Conservation (phyloP, 2,888 invertebrate species). For the Plebejus anna region DNA sequence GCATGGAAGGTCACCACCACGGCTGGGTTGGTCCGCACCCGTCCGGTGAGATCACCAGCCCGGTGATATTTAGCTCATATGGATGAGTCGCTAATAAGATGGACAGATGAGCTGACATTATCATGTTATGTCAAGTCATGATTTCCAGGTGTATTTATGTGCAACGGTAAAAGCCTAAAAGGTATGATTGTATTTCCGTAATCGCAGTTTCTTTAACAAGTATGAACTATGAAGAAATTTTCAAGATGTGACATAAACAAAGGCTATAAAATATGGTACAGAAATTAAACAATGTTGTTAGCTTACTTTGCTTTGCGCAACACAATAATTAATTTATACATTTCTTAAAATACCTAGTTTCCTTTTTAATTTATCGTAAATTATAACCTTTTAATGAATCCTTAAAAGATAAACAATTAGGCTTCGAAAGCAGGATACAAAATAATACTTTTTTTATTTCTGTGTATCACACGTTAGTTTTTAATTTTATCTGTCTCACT, state of each 20-base stretch:
- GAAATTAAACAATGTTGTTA: too few species aligned
- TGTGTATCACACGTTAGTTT: background rate
- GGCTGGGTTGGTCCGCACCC: constrained; percentile 51
- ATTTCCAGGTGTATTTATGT: background rate
- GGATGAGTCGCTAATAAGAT: background rate
- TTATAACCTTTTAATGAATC: too few species aligned
- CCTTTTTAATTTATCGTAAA: too few species aligned
- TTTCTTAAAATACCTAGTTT: too few species aligned
- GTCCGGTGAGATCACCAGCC: constrained; percentile 31
- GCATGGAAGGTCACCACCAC: constrained; percentile 43
- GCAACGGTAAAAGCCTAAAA: background rate
- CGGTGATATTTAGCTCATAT: background rate
- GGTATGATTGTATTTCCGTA: background rate
- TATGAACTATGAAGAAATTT: too few species aligned
- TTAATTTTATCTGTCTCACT: background rate
- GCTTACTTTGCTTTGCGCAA: too few species aligned
- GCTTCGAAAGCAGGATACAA: background rate
- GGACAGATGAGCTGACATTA: background rate
- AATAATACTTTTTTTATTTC: background rate
- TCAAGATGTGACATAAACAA: too few species aligned
- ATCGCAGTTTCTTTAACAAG: too few species aligned
- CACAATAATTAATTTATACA: too few species aligned
- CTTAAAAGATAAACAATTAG: too few species aligned
- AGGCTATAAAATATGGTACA: too few species aligned
- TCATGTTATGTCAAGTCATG: background rate